phyloP scores from a whole-genome alignment of 2,113 vertebrate genomes.

The Sardina pilchardus region DNA sequence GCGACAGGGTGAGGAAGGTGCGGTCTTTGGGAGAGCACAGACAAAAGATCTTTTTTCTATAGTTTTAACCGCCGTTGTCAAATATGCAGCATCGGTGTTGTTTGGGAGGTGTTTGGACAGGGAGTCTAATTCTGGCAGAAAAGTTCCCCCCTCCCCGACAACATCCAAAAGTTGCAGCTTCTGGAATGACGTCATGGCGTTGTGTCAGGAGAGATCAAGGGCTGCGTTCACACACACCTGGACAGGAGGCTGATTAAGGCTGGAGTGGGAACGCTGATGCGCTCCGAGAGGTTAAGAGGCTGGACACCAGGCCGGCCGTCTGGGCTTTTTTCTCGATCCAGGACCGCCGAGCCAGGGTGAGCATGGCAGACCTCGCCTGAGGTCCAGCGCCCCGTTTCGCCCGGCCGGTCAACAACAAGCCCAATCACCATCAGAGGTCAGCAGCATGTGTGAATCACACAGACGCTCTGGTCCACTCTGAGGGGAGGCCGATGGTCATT shows the following conservation, averaged over 20 bases:
- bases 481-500: background rate
- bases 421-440: background rate
- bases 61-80: background rate
- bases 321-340: conserved; percentile 54
- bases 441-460: background rate
- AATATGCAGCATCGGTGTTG: background rate
- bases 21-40: background rate
- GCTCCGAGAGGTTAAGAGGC: conserved; percentile 46
- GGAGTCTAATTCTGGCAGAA: background rate
- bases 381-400: background rate
- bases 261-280: conserved; percentile 40
- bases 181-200: background rate
- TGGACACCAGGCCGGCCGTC: conserved; percentile 42
- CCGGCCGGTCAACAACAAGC: background rate
- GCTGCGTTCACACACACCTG: conserved; percentile 2
- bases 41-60: background rate
- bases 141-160: background rate
- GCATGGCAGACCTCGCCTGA: conserved; percentile 24
- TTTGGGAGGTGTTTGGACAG: background rate
- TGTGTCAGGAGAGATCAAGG: conserved; percentile 27
- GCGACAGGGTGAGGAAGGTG: background rate
- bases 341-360: conserved; percentile 47
- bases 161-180: background rate
- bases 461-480: background rate
- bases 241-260: conserved; percentile 31